Evolutionary conservation across 2,797 vertebrate genomes (phyloP), one percentile per base, ranked within the genome.

Genomic region (Mus caroli): DNA sequence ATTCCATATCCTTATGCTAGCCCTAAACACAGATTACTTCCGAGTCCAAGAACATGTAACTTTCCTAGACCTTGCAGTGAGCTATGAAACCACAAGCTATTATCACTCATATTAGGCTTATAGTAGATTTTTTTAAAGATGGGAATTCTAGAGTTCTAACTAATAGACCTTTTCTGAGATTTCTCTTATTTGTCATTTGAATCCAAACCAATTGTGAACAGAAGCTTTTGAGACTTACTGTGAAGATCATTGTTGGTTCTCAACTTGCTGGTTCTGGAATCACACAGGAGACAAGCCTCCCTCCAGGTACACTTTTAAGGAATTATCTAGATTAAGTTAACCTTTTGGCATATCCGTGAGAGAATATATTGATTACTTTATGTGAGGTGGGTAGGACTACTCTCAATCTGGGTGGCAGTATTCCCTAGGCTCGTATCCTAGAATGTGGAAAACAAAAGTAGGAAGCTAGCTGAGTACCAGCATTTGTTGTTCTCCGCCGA

Each of bases 161-260:
- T 10, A 4, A 1, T 80, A 12, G 8, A 60, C 4, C 0, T 84
- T 95, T 90, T 56, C 7, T 46, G 52, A 79, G 43, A 84, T 83
- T 34, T 90, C 83, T 91, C 75, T 76, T n/a, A 54, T 15, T 77
- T 4, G 84, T 3, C 10, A 6, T 69, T 75, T 8, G 52, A 11
- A 92, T 79, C 37, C 28, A 88, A 79, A 86, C 90, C 88, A 91
- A 92, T 88, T 94, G 56, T 37, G 13, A 40, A 94, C 12, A n/a
- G 26, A 58, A 82, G 69, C 2, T 94, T 94, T 69, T 80, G 76
- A 93, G 67, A 84, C 3, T 40, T 26, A 64, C 11, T 76, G 13
- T 2, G 4, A 28, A 19, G 34, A 10, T 58, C 6, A 12, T 14
- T 71, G 4, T 31, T 73, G 9, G 37, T 54, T 40, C 15, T 28